Evolutionary conservation across 2,888 invertebrate genomes (phyloP).

Genomic region (Agrochola litura): DNA sequence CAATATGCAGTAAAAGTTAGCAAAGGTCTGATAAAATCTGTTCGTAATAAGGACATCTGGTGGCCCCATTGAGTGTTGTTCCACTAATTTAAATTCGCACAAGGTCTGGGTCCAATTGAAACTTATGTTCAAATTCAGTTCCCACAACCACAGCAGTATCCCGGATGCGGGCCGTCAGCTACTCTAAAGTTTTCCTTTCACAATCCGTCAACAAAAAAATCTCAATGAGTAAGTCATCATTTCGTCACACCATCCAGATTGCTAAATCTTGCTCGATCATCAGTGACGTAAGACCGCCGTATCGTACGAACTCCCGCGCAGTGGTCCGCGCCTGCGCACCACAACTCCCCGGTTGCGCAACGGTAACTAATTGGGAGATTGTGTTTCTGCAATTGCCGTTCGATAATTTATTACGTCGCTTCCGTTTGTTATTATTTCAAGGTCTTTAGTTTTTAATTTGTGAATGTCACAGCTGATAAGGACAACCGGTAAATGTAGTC

Average conservation of each 20-base stretch:
- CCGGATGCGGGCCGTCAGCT: constrained; percentile 32
- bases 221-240: constrained; percentile 43
- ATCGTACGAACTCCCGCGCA: constrained; percentile 53
- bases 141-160: constrained; percentile 21
- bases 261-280: constrained; percentile 33
- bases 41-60: constrained; percentile 10
- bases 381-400: constrained; percentile 61
- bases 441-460: constrained; percentile 40
- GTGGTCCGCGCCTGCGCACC: constrained; percentile 43
- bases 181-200: constrained; percentile 18
- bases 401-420: constrained; percentile 53
- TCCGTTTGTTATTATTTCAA: constrained; percentile 59
- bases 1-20: not conserved
- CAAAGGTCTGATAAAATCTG: not conserved
- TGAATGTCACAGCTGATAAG: constrained; percentile 52
- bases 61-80: not conserved
- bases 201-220: constrained; percentile 34
- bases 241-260: constrained; percentile 53
- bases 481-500: constrained; percentile 20
- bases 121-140: constrained; percentile 6
- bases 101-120: constrained; percentile 20
- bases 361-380: constrained; percentile 64
- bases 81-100: constrained; percentile 19
- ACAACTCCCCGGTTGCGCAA: constrained; percentile 55
- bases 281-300: constrained; percentile 52